Evolutionary conservation across 2,113 vertebrate genomes (phyloP).

Genomic region (Gopherus flavomarginatus): DNA sequence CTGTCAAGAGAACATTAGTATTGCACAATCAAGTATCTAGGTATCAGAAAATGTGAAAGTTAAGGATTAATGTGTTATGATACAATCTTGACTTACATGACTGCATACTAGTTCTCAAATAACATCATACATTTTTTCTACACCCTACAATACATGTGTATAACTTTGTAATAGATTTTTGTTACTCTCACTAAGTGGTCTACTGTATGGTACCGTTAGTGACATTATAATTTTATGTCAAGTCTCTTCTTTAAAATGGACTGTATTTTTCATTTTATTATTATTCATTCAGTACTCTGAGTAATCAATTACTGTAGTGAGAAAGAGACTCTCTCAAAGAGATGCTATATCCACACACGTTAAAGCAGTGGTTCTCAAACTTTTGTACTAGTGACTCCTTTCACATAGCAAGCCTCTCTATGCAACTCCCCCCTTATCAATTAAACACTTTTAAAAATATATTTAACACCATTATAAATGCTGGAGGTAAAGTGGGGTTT

Average conservation of each 20-base stretch:
- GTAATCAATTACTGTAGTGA: background rate
- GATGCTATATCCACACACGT: background rate
- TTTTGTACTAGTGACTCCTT: too few species aligned
- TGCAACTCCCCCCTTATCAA: too few species aligned
- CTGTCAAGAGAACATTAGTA: background rate
- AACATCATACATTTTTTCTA: background rate
- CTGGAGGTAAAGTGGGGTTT: too few species aligned
- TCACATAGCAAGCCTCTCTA: too few species aligned
- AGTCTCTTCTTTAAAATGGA: background rate
- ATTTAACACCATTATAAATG: too few species aligned
- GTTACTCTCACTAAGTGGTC: background rate
- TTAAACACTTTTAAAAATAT: too few species aligned
- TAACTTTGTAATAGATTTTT: background rate
- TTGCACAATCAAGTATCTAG: background rate
- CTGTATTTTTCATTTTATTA: background rate
- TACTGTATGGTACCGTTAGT: background rate
- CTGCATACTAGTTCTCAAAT: background rate
- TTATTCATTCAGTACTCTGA: background rate
- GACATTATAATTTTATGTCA: background rate
- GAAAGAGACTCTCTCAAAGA: background rate
- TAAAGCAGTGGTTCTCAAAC: too few species aligned
- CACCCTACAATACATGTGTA: background rate
- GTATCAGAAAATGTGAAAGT: background rate
- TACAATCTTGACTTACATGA: background rate
- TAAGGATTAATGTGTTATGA: background rate